Evolutionary conservation across 2,888 invertebrate genomes (phyloP).

Genomic region (Griposia aprilina): DNA sequence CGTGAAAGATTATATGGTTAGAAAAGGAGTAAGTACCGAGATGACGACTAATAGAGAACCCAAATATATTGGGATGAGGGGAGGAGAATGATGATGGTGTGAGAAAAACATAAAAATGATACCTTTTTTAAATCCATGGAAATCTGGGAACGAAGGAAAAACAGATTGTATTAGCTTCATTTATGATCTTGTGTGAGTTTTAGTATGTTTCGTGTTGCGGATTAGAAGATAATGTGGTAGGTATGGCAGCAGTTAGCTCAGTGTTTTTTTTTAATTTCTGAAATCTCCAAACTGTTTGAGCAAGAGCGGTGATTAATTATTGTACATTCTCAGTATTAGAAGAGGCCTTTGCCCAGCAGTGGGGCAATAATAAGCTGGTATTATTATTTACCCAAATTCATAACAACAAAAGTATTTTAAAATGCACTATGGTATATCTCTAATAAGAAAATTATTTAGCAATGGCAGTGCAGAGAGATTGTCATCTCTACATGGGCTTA

Average conservation of each 20-base stretch:
- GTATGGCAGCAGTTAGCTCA: too few relatives aligned
- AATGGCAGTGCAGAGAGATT: neutral
- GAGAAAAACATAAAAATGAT: conserved; percentile 12
- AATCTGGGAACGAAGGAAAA: conserved; percentile 47
- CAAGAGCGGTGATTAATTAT: too few relatives aligned
- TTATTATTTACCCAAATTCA: too few relatives aligned
- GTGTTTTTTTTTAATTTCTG: too few relatives aligned
- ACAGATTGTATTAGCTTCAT: conserved; percentile 39
- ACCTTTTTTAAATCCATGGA: conserved; percentile 57
- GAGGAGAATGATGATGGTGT: neutral
- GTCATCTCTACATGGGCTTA: too few relatives aligned
- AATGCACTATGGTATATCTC: neutral
- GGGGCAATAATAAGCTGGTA: too few relatives aligned
- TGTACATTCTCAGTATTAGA: too few relatives aligned
- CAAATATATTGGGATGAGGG: neutral
- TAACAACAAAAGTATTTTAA: too few relatives aligned
- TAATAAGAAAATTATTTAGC: neutral
- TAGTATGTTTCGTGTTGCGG: neutral
- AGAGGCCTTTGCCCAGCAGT: too few relatives aligned
- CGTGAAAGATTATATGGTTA: neutral
- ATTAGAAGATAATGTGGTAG: too few relatives aligned
- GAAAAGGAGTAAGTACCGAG: neutral
- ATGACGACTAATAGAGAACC: neutral
- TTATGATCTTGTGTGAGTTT: conserved; percentile 26
- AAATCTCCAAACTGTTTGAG: too few relatives aligned